Base-by-base conservation (phyloP, 2,888 invertebrate genomes). In the Sesamia inferens region DNA sequence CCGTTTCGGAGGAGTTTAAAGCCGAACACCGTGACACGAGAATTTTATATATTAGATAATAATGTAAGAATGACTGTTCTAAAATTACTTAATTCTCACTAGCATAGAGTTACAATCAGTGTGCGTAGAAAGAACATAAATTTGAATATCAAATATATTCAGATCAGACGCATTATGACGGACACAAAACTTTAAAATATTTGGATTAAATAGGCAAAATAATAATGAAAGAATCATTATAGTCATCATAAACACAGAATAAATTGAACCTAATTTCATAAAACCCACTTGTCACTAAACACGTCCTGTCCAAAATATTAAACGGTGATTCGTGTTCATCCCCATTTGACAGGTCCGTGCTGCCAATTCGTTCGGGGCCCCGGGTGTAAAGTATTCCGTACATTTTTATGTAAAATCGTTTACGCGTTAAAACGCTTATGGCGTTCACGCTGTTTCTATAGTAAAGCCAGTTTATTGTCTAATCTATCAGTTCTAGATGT, bases 311-410 rank as follows among this genome's bases (percentile, higher is more conserved):
- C 8, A 75, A 73, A 71, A 71, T 70, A 74, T 68, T 74, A 68
- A 11, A 39, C 44, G 62, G 51, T 75, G 62, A 71, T 65, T 71
- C 59, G 59, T 71, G 55, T 55, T 81, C 66, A 66, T 62, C 74
- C 62, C 54, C 55, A 78, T 75, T 70, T 78, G 61, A 79, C 72
- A 71, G 54, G 68, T 24, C 31, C 62, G 78, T 70, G 68, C 62
- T 55, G 80, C 72, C 76, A 79, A 85, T 85, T 85, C 85, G 78
- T 54, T 57, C 24, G 19, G 48, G 81, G 76, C 61, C 66, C 71
- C 78, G 76, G 74, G 78, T 73, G 75, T 81, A 64, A 80, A 75
- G 63, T 72, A 74, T 73, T 69, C 63, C 44, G 73, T 76, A 47
- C 79, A 78, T 79, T 77, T 79, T 81, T 76, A 66, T 76, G 51